A percentile compares a stretch with the other conserved stretches of the same genome.
Evolutionary conservation across 2,113 vertebrate genomes (phyloP).

Genomic region (Trinectes maculatus): DNA sequence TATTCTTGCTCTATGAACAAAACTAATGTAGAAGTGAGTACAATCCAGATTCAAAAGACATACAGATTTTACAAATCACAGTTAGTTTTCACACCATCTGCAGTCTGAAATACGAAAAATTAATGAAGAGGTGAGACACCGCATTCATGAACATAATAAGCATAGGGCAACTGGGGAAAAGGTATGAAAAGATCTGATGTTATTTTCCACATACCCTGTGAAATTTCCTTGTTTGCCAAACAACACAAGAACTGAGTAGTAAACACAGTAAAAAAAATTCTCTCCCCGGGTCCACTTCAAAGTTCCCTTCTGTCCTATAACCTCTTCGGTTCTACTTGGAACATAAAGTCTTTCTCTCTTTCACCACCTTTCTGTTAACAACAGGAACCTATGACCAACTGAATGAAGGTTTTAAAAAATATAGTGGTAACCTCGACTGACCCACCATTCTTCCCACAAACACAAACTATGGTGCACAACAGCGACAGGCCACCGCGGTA

Average conservation of each 20-base stretch:
- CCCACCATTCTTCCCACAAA: constrained; percentile 69
- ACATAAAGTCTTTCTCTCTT: constrained; percentile 69
- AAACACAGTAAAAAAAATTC: constrained; percentile 77
- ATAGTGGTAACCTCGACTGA: constrained; percentile 68
- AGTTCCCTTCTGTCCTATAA: constrained; percentile 80
- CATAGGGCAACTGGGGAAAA: constrained; percentile 51
- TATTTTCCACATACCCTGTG: constrained; percentile 33
- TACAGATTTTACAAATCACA: constrained; percentile 58
- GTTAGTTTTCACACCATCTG: constrained; percentile 68
- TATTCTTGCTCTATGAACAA: constrained; percentile 78
- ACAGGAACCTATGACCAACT: constrained; percentile 71
- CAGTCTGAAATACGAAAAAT: constrained; percentile 73
- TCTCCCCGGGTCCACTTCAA: constrained; percentile 74
- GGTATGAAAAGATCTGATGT: constrained; percentile 19
- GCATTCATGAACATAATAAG: constrained; percentile 76
- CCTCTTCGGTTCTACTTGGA: constrained; percentile 71
- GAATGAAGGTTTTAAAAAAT: constrained; percentile 75
- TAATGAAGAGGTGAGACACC: constrained; percentile 51
- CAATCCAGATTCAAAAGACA: constrained; percentile 71
- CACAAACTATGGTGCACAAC: constrained; percentile 77
- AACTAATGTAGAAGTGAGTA: constrained; percentile 83
- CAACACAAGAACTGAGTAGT: constrained; percentile 70
- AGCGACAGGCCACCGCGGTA: no score
- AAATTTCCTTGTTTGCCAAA: constrained; percentile 79
- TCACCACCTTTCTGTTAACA: constrained; percentile 60